These are phyloP conservation scores for Platygyra sinensis DNA, from an alignment of 64 coral and sea anemone genomes.

Conservation along the genomic window DNA sequence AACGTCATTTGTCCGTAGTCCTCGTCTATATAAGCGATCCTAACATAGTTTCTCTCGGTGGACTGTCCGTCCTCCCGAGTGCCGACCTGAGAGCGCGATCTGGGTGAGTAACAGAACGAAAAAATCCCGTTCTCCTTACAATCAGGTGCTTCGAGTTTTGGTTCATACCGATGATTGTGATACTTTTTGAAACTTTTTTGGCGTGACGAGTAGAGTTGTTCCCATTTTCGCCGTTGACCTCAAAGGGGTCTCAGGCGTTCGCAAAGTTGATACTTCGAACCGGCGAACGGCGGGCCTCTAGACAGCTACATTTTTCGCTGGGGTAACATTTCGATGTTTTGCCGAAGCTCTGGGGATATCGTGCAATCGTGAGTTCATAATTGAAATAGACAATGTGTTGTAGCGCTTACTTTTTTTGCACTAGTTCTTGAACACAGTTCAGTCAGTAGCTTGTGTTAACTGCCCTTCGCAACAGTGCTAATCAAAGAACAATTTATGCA, in stretches of 20 bases:
- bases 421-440: no score
- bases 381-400: no score
- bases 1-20: constrained; percentile 9
- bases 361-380: no score
- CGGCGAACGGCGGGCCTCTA: no score
- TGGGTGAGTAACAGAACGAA: background rate
- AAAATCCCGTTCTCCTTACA: background rate
- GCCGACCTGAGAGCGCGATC: background rate
- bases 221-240: background rate
- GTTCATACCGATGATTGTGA: background rate
- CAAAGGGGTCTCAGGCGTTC: background rate
- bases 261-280: background rate
- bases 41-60: background rate
- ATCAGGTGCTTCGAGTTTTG: background rate
- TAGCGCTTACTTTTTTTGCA: no score
- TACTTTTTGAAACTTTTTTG: background rate
- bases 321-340: no score
- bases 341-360: no score
- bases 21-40: background rate
- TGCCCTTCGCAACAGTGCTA: no score
- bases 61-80: background rate
- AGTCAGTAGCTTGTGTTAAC: no score
- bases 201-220: background rate
- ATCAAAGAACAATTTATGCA: no score
- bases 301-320: no score